Percentiles rank a stretch among this genome's conserved stretches.
Evolutionary conservation across 1,140 invertebrate genomes (phyloP).

Genomic region (Fragariocoptes setiger): DNA sequence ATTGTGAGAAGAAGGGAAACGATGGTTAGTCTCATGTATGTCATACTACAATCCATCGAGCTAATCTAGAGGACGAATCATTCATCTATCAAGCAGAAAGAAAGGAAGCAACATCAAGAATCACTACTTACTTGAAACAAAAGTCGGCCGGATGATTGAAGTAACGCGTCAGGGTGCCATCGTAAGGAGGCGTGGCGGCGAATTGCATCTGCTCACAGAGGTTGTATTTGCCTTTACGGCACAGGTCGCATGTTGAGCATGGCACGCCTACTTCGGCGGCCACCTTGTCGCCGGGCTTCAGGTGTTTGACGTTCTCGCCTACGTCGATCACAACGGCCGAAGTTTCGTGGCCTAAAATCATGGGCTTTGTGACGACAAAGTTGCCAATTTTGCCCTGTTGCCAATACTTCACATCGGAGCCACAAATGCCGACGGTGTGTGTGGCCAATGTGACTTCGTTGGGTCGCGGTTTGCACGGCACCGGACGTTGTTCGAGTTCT

Average conservation of each 20-base stretch:
- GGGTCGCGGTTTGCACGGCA: constrained; percentile 16
- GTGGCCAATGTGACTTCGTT: constrained; percentile 52
- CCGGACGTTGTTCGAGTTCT: constrained; percentile 5
- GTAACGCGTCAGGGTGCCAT: constrained; percentile 12
- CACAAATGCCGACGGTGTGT: constrained; percentile 73
- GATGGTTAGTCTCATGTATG: not conserved
- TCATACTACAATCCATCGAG: not conserved
- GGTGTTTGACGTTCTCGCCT: constrained; percentile 36
- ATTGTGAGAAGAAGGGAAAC: not conserved
- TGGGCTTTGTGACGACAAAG: constrained; percentile 43
- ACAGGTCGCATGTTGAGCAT: constrained; percentile 47
- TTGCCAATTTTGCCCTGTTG: constrained; percentile 42
- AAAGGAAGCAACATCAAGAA: not conserved
- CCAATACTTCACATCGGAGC: constrained; percentile 76
- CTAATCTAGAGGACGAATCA: too few species aligned
- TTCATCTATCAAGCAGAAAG: constrained; percentile 2
- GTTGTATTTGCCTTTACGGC: constrained; percentile 60
- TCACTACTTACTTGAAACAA: constrained; percentile 13
- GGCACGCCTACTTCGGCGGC: constrained; percentile 71
- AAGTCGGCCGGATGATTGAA: constrained; percentile 11
- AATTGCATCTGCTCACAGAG: constrained; percentile 52
- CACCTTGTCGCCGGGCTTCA: constrained; percentile 51
- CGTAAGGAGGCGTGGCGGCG: constrained; percentile 35
- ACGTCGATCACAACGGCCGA: constrained; percentile 33
- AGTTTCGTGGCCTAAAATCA: constrained; percentile 66